Base-by-base conservation (phyloP, 2,888 invertebrate species). In the Cecidostiba fungosa region DNA sequence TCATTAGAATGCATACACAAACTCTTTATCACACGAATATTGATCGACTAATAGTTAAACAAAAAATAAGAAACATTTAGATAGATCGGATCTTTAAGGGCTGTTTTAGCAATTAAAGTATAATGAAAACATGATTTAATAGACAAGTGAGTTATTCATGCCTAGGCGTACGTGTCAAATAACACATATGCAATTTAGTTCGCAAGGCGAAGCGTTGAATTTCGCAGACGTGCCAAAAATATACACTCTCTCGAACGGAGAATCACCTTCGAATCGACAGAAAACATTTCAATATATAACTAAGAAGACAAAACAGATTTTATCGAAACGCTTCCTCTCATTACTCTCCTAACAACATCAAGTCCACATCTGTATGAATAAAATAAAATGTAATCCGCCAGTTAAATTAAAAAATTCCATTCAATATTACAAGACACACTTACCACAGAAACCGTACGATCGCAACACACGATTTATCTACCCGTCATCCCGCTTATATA, bases 111-210 rank as follows among this genome's bases (percentile, higher is more conserved):
- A 66, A 29, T 66, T 29, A 66, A 66, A 66, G 23, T 62, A n/a
- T n/a, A 62, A 26, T 26, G 4, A 23, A 62, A 10, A 10, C 1
- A 39, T n/a, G 62, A 77, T 39, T 62, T 12, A 36, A 23, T 39
- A 62, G 59, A 59, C 39, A 62, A 66, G 62, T 66, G 26, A 6
- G 39, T 62, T 77, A 23, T 77, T 39, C 62, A 16, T 26, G 36
- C 39, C 77, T 39, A 62, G 12, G 10, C 47, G 10, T n/a, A 5
- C 50, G 5, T 5, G n/a, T 54, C 6, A 77, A 77, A 77, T 26
- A 77, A n/a, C 23, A n/a, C 23, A 77, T 16, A 39, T 62, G 14
- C 23, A 77, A 62, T 39, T 77, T 23, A 39, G 16, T 26, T 39
- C n/a, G 36, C 36, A 77, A 77, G 59, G 14, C 23, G 23, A 77